phyloP scores from a whole-genome alignment of 64 coral and sea anemone species.

The Actinia equina region DNA sequence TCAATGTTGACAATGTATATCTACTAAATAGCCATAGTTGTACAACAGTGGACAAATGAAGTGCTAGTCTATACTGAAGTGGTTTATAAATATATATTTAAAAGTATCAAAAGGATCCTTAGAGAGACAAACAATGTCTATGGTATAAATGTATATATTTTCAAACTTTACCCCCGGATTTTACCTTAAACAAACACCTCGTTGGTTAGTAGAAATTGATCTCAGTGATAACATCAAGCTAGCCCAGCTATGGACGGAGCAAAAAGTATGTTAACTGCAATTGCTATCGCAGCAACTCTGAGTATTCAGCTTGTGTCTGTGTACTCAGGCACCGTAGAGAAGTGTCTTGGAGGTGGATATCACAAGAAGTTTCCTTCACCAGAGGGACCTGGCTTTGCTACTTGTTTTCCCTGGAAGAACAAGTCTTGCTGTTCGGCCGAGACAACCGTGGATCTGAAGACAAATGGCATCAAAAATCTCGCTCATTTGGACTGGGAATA shows the following conservation, averaged over 20 bases:
- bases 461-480: constrained; percentile 6
- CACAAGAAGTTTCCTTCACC: constrained; percentile 60
- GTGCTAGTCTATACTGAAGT: too few species aligned
- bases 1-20: too few species aligned
- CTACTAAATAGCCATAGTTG: too few species aligned
- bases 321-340: neutral
- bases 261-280: neutral
- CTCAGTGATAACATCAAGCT: neutral
- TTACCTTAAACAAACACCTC: too few species aligned
- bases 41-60: too few species aligned
- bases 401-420: constrained; percentile 59
- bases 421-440: constrained; percentile 73
- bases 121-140: too few species aligned
- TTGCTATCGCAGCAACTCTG: neutral
- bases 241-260: neutral
- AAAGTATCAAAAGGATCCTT: too few species aligned
- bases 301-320: neutral
- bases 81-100: too few species aligned
- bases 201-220: too few species aligned
- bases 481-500: constrained; percentile 66
- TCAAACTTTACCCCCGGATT: too few species aligned
- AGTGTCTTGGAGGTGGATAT: constrained; percentile 25
- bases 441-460: constrained; percentile 46
- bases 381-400: constrained; percentile 49
- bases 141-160: too few species aligned